Percentiles rank a stretch among this genome's conserved stretches.
phyloP scores from a whole-genome alignment of 2,797 vertebrate genomes.

The Hapalemur alaotrensis region DNA sequence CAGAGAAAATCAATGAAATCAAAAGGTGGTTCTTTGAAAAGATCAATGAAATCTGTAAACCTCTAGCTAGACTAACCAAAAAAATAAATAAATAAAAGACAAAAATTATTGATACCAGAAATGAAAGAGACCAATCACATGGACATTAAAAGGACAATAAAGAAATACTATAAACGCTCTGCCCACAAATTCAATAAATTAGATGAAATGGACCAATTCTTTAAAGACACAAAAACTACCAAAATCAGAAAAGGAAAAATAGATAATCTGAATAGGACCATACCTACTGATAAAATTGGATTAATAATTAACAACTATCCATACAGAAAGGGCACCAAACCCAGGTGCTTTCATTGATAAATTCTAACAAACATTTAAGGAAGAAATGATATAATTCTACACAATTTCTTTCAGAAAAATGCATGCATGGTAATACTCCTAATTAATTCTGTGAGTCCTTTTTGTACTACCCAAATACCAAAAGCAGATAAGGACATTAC shows the following conservation, averaged over 20 bases:
- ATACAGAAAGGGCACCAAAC: not conserved
- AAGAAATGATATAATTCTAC: not conserved
- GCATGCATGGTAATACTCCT: not conserved
- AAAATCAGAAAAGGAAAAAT: not conserved
- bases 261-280: not conserved
- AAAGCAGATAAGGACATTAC: not conserved
- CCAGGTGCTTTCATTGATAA: not conserved
- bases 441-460: not conserved
- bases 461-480: not conserved
- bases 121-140: not conserved
- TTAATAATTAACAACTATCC: not conserved
- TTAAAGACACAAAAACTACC: not conserved
- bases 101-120: not conserved
- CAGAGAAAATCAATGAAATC: not conserved
- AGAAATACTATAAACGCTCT: not conserved
- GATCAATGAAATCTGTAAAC: not conserved
- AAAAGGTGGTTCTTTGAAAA: not conserved
- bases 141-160: not conserved
- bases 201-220: not conserved
- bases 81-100: not conserved
- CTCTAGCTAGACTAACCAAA: not conserved
- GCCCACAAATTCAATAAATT: not conserved
- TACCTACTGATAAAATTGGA: not conserved
- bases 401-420: not conserved
- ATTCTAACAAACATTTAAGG: not conserved